These are phyloP conservation scores for Parascotia fuliginaria DNA, from an alignment of 2,888 invertebrate species.

Conservation along the genomic window DNA sequence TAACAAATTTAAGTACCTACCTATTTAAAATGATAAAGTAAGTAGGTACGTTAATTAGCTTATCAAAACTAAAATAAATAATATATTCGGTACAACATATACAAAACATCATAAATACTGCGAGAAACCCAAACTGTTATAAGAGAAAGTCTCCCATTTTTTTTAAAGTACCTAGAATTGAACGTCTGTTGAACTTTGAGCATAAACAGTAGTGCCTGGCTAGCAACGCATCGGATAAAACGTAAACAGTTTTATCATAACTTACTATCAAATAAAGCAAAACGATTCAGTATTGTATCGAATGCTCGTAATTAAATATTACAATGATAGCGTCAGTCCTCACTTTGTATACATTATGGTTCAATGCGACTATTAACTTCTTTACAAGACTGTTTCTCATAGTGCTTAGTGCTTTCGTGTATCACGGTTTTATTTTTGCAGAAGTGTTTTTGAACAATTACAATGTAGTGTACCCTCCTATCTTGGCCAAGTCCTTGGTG, in stretches of 20 bases:
- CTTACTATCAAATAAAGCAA: constrained; percentile 20
- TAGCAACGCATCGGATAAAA: constrained; percentile 4
- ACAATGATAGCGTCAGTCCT: constrained; percentile 56
- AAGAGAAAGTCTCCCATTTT: constrained; percentile 28
- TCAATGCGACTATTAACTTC: constrained; percentile 60
- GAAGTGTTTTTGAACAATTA: constrained; percentile 76
- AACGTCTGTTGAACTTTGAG: constrained; percentile 34
- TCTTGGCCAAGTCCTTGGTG: constrained; percentile 56
- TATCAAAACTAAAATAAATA: too few species aligned
- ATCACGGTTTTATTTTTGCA: constrained; percentile 70
- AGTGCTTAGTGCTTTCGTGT: constrained; percentile 67
- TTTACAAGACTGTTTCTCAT: constrained; percentile 66
- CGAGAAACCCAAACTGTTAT: neutral
- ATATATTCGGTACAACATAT: too few species aligned
- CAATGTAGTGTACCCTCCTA: constrained; percentile 68
- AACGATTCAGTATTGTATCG: constrained; percentile 25
- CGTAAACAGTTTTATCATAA: constrained; percentile 26
- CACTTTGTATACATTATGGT: constrained; percentile 53
- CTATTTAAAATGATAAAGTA: too few species aligned
- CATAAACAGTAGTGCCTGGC: constrained; percentile 18
- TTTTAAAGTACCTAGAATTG: constrained; percentile 15
- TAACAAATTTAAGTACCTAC: too few species aligned
- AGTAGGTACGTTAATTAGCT: too few species aligned
- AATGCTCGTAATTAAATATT: constrained; percentile 16
- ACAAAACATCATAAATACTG: neutral